A percentile compares a stretch with the other conserved stretches of the same genome.
Evolutionary conservation across 2,113 vertebrate genomes (phyloP).

Genomic region (Cervus canadensis): DNA sequence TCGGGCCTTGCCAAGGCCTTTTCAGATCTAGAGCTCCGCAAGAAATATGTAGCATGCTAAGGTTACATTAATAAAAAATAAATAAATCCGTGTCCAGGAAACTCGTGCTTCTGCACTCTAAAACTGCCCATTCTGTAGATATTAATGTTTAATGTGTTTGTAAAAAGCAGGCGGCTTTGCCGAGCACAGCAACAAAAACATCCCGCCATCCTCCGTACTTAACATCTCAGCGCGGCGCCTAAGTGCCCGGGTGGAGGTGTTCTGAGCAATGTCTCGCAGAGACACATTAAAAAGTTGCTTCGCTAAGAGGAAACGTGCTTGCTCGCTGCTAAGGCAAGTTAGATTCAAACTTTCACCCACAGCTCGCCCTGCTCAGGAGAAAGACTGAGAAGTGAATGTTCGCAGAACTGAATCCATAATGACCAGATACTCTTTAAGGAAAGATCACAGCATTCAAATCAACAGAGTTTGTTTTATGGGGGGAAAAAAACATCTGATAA

Average conservation of each 20-base stretch:
- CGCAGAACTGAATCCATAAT: not conserved
- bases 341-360: constrained; percentile 36
- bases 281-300: constrained; percentile 20
- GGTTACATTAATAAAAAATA: constrained; percentile 85
- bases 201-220: constrained; percentile 76
- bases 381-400: constrained; percentile 3
- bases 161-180: constrained; percentile 83
- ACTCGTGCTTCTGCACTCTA: constrained; percentile 76
- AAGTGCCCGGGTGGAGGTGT: constrained; percentile 61
- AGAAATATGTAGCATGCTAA: constrained; percentile 74
- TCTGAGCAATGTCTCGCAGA: not conserved
- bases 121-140: constrained; percentile 83
- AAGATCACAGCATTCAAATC: not conserved
- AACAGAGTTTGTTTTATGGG: not conserved
- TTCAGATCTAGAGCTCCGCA: constrained; percentile 71
- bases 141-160: constrained; percentile 89
- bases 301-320: constrained; percentile 14
- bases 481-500: not conserved
- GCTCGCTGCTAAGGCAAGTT: not conserved
- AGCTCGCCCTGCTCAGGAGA: not conserved
- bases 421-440: not conserved
- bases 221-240: constrained; percentile 74
- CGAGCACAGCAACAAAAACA: constrained; percentile 71
- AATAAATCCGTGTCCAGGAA: constrained; percentile 82
- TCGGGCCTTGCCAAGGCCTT: constrained; percentile 69